Conservation (phyloP, 2,888 invertebrate genomes). For the Hanleya hanleyi region DNA sequence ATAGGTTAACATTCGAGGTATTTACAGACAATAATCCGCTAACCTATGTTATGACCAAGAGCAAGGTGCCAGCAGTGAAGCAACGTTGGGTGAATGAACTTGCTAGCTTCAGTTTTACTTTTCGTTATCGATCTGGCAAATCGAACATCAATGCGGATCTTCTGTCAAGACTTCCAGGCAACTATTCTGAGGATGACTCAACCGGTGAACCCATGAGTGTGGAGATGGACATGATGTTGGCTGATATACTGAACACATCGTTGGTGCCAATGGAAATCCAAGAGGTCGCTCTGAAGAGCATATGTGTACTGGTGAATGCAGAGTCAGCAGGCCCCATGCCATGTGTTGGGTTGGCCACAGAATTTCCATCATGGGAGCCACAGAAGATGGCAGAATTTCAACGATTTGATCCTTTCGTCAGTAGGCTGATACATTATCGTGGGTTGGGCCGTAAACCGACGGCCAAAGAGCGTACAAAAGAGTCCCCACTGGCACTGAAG, state of each 20-base stretch:
- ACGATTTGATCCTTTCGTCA: too few species aligned
- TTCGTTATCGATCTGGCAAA: conserved; percentile 21
- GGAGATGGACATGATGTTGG: too few species aligned
- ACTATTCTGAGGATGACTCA: too few species aligned
- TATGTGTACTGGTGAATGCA: neutral
- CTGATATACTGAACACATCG: too few species aligned
- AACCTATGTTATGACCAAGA: conserved; percentile 14
- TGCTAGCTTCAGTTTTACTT: conserved; percentile 20
- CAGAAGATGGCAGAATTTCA: neutral
- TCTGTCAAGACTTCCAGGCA: conserved; percentile 18
- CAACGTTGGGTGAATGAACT: conserved; percentile 34
- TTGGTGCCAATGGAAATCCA: too few species aligned
- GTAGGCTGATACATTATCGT: too few species aligned
- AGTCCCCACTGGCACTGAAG: neutral
- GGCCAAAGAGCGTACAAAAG: neutral
- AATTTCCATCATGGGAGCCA: neutral
- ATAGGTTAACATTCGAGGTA: conserved; percentile 20
- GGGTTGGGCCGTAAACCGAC: too few species aligned
- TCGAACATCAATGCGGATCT: conserved; percentile 25
- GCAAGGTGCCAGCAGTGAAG: conserved; percentile 25
- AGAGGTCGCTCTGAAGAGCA: neutral
- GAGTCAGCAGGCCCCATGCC: neutral
- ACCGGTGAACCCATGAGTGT: too few species aligned
- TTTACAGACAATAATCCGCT: conserved; percentile 29
- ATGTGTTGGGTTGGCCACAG: neutral